Base-by-base conservation (phyloP, 2,888 invertebrate species). In the Cheilosia vulpina region DNA sequence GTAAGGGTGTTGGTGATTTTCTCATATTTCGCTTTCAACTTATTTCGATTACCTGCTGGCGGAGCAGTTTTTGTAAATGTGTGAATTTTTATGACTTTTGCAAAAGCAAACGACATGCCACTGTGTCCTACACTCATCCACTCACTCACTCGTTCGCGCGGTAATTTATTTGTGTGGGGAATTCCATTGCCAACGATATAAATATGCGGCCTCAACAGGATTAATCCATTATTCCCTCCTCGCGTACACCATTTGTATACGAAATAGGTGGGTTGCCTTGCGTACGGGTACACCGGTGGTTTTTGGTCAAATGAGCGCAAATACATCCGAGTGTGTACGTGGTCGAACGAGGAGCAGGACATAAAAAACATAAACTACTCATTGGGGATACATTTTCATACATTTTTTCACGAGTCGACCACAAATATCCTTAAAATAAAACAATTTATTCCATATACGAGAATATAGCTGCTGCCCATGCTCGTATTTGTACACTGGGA, bases 141-240 rank as follows among this genome's bases (percentile, higher is more conserved):
- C 27, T 27, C 72, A 68, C 17, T 19, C 45, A 2, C 19, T 17
- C 79, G 55, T 73, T 79, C 73, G 79, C 73, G 79, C 66, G 79
- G 83, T 79, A 73, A 84, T 84, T 84, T 84, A 84, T 84, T 57
- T 79, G 83, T 75, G 79, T 73, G 79, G 79, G 73, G 73, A 79
- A 75, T 84, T 69, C 73, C 72, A 73, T 79, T 63, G 79, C 66
- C 80, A 90, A 90, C 90, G 90, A 91, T 90, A 90, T 91, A 91
- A 91, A 91, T 91, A 90, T 91, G 27, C 27, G 90, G 89, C 90
- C 90, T 90, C 90, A 89, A 90, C 90, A 90, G 91, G 91, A 91
- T 91, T 91, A 90, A 91, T 91, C 90, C 91, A 91, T 91, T 91
- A 91, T 89, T 87, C 88, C 87, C 87, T 66, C n/a, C 71, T 69